Percentiles rank a stretch among this genome's conserved stretches.
These are phyloP conservation scores for Dendrocincla fuliginosa DNA, from an alignment of 2,797 vertebrate genomes.

Conservation along the genomic window DNA sequence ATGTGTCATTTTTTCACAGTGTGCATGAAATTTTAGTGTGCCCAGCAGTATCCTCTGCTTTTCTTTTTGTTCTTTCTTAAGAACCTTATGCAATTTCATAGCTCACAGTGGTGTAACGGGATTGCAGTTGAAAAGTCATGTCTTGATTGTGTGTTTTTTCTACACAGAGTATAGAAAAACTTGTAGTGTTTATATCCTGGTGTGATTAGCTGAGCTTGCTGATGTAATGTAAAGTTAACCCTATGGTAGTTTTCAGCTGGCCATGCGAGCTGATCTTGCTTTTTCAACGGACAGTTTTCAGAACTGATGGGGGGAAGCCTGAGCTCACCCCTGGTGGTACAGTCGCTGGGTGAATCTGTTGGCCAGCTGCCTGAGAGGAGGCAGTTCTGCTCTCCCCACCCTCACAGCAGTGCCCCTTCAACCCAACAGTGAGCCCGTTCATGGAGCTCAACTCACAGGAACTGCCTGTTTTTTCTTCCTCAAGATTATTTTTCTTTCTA, in stretches of 20 bases:
- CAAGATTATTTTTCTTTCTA: not conserved
- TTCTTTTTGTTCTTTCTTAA: not conserved
- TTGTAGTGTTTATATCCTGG: not conserved
- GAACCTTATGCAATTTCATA: not conserved
- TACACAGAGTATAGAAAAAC: not conserved
- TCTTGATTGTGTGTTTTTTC: not conserved
- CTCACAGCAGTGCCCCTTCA: not conserved
- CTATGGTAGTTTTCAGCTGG: not conserved
- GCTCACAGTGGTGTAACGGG: not conserved
- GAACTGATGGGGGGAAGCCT: not conserved
- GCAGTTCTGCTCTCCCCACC: not conserved
- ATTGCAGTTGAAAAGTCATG: not conserved
- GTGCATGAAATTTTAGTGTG: not conserved
- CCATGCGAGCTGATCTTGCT: not conserved
- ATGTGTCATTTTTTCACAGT: not conserved
- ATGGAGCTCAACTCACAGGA: not conserved
- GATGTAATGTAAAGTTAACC: not conserved
- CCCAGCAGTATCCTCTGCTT: not conserved
- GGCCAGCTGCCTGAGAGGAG: not conserved
- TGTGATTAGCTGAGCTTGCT: not conserved
- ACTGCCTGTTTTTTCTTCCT: not conserved
- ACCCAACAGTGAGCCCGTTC: not conserved
- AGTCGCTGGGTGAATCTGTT: not conserved
- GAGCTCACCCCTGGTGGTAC: fast-evolving
- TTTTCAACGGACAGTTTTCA: not conserved